Percentiles rank a stretch among this genome's conserved stretches.
These are phyloP conservation scores for Psephotus haematonotus DNA, from an alignment of 2,113 vertebrate species.

Conservation along the genomic window DNA sequence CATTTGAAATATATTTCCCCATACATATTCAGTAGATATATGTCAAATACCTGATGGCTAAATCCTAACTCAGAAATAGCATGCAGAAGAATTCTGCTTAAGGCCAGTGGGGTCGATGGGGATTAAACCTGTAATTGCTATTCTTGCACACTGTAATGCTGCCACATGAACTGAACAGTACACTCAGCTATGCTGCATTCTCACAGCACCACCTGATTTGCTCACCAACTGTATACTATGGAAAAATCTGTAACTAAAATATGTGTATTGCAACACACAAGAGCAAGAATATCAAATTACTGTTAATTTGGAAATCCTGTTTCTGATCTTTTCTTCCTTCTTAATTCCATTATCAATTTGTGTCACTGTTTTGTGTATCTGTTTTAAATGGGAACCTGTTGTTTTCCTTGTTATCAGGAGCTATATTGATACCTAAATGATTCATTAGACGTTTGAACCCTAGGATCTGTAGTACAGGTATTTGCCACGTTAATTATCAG, in stretches of 20 bases:
- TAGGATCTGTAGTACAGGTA: background rate
- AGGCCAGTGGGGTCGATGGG: background rate
- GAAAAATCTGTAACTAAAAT: background rate
- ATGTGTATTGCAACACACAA: background rate
- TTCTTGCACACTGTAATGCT: background rate
- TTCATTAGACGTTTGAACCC: background rate
- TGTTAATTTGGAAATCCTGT: background rate
- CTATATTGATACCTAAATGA: background rate
- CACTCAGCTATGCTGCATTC: background rate
- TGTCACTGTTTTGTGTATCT: background rate
- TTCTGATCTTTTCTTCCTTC: background rate
- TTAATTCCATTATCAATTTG: background rate
- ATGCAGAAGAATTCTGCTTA: background rate
- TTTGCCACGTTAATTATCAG: background rate
- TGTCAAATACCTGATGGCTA: background rate
- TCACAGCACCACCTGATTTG: background rate
- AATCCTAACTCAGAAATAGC: background rate
- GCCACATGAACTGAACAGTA: background rate
- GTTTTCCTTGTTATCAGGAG: background rate
- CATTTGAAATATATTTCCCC: background rate
- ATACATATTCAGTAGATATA: background rate
- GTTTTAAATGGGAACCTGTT: background rate
- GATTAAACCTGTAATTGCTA: background rate
- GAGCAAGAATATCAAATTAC: background rate
- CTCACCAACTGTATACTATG: background rate